A percentile compares a stretch with the other conserved stretches of the same genome.
These are phyloP conservation scores for Neomonachus schauinslandi DNA, from an alignment of 2,113 vertebrate genomes.

Conservation along the genomic window DNA sequence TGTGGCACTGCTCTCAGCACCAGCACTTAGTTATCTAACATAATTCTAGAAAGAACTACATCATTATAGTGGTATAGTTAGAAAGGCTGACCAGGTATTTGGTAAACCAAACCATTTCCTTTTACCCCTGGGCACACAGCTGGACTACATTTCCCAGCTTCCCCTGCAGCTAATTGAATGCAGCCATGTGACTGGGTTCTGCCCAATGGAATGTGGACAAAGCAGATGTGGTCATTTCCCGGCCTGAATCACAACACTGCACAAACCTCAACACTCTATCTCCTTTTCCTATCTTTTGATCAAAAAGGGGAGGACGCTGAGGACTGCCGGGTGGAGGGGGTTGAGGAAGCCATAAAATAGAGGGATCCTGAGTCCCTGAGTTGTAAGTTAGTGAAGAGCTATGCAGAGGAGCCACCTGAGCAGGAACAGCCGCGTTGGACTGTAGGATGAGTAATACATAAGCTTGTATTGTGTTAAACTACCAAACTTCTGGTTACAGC, in stretches of 20 bases:
- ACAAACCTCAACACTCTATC: neutral
- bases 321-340: neutral
- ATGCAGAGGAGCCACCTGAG: neutral
- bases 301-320: neutral
- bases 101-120: neutral
- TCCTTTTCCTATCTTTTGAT: neutral
- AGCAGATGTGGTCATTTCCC: neutral
- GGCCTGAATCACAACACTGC: neutral
- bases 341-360: neutral
- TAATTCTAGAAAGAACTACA: neutral
- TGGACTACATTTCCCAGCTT: constrained; percentile 44
- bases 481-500: neutral
- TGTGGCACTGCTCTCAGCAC: neutral
- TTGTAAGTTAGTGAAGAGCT: neutral
- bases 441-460: neutral
- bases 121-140: neutral
- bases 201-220: neutral
- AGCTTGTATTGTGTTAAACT: neutral
- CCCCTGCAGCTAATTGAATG: neutral
- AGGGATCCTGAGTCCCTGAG: neutral
- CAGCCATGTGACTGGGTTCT: neutral
- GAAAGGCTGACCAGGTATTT: neutral
- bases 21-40: neutral
- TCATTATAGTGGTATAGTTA: neutral
- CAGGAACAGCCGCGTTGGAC: accelerated